Percentiles rank a stretch among this genome's conserved stretches.
Conservation (phyloP, 2,797 vertebrate genomes). For the Anguilla megastoma region DNA sequence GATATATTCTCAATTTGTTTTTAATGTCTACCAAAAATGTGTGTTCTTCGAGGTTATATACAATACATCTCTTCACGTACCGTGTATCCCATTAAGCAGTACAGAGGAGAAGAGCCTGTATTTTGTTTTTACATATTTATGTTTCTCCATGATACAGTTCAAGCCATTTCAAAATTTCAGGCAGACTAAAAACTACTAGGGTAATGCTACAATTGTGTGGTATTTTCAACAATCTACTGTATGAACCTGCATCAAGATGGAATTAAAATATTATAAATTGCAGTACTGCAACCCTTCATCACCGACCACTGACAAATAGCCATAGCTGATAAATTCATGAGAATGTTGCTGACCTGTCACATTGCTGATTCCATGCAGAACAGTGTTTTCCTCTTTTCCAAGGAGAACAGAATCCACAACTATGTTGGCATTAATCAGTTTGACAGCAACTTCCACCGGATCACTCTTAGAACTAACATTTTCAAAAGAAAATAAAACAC, state of each 20-base stretch:
- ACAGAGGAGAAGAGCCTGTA: neutral
- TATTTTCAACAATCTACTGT: neutral
- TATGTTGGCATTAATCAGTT: conserved; percentile 50
- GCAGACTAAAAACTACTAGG: no score
- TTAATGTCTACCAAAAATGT: no score
- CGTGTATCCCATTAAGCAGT: neutral
- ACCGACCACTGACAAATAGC: neutral
- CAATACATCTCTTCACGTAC: neutral
- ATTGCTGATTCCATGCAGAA: conserved; percentile 65
- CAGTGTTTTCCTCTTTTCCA: conserved; percentile 58
- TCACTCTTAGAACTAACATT: conserved; percentile 49
- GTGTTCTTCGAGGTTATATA: neutral
- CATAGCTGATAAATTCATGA: neutral
- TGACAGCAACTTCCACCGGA: conserved; percentile 51
- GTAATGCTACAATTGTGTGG: neutral
- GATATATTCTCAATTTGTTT: no score
- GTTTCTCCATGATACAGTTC: neutral
- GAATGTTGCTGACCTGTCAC: conserved; percentile 55
- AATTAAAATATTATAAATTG: neutral
- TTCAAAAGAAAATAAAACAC: neutral
- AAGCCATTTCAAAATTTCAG: neutral
- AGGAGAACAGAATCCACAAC: conserved; percentile 63
- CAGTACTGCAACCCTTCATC: no score
- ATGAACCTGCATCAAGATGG: neutral
- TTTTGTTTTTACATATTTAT: no score